Evolutionary conservation across 2,888 invertebrate genomes (phyloP), one percentile per base, ranked within the genome.

Genomic region (Drosophila differens): DNA sequence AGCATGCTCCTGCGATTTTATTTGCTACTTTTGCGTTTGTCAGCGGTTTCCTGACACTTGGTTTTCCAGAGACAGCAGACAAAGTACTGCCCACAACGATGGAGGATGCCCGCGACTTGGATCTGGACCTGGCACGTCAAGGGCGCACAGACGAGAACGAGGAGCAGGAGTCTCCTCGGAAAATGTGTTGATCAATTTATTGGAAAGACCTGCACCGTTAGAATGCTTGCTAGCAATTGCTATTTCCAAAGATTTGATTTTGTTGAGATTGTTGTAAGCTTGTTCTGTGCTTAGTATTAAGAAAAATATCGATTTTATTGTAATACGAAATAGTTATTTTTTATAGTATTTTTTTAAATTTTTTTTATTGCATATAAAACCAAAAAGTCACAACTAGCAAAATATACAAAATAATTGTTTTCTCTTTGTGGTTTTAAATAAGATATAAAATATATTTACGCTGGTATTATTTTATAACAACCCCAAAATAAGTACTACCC

Each of bases 11-110:
- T 5, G 94, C 95, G 9, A 94, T 95, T 32, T 92, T 95, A 53
- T 96, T 96, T 92, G 95, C 95, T 0, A 83, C 91, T 10, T 94
- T 95, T 71, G 95, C 95, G 9, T 92, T 95, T 62, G 88, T 94
- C 44, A 94, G 95, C 10, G 95, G 95, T 28, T 93, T 93, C 22
- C 92, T 95, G 75, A 94, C 95, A 90, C 92, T 95, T 79, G 93
- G 94, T 14, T 95, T 96, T 49, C 96, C 95, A 1, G 95, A 96
- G 93, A 95, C 95, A 1, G 94, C 95, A 4, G 93, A 95, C 92
- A 94, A 94, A 65, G 94, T 94, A 30, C 92, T 95, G 54, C 95
- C 96, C 0, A 95, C 95, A 88, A 95, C 95, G 57, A 94, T 95
- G 83, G 92, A 93, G 33, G 95, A 95, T 82, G 95, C 96, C 2